Percentiles rank a stretch among this genome's conserved stretches.
Evolutionary conservation across 1,140 invertebrate species (phyloP).

Genomic region (Holotrichia oblita): DNA sequence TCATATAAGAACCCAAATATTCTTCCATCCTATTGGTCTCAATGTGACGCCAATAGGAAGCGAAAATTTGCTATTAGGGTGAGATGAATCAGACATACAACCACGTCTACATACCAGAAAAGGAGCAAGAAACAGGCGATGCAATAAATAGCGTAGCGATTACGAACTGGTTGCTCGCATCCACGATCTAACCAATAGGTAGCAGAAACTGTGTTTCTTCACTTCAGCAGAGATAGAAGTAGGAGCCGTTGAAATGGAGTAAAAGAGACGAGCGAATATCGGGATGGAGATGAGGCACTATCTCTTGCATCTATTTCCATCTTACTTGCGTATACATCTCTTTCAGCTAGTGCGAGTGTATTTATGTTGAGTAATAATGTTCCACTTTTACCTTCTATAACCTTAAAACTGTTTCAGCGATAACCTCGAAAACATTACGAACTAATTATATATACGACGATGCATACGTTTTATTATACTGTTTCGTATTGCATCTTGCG

Average conservation of each 20-base stretch:
- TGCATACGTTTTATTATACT: background rate
- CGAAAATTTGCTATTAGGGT: background rate
- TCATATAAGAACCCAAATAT: background rate
- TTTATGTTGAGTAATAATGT: constrained; percentile 36
- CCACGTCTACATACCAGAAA: background rate
- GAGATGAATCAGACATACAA: background rate
- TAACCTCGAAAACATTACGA: constrained; percentile 33
- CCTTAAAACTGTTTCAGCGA: constrained; percentile 30
- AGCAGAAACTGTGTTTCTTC: constrained; percentile 15
- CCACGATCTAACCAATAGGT: constrained; percentile 22
- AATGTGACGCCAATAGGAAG: constrained; percentile 4
- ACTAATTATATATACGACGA: constrained; percentile 23
- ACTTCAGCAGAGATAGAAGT: background rate
- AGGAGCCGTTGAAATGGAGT: background rate
- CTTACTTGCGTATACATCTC: background rate
- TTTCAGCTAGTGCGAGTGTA: background rate
- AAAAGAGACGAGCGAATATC: background rate
- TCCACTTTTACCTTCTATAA: constrained; percentile 35
- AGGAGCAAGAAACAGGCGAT: constrained; percentile 1
- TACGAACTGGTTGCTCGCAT: background rate
- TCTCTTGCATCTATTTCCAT: background rate
- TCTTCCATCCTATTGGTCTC: background rate
- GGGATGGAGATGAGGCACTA: background rate
- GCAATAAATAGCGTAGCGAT: constrained; percentile 12
- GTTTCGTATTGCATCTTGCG: constrained; percentile 1